Base-by-base conservation (phyloP, 2,888 invertebrate genomes). In the Paralinhomoeus sp. region DNA sequence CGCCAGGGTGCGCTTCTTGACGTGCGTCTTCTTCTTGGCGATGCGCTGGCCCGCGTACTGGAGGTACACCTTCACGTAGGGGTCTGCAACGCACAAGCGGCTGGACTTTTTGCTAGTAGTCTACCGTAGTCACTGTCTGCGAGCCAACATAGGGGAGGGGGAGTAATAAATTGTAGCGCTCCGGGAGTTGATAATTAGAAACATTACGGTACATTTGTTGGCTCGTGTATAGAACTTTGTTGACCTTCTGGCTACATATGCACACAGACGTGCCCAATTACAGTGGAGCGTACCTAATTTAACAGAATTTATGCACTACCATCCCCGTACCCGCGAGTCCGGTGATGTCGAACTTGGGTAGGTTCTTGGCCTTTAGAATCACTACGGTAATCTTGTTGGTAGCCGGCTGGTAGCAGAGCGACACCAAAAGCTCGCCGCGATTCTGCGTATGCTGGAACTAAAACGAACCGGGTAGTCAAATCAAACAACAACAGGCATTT, bases 1-100 rank as follows among this genome's bases (percentile, higher is more conserved):
- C 69, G 85, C 87, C 55, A 89, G 71, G 1, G 93, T 93, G 45
- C 89, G 75, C 66, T 89, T 93, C 73, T 91, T 91, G 41, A 93
- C 89, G 65, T 91, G 91, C 0, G 93, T 93, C 72, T 93, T 91
- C 74, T 91, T 91, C 72, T 93, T 97, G 41, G 87, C 84, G 57
- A 93, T 82, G 51, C 91, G 77, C 63, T 91, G 89, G n/a, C 84
- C 83, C 67, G 93, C 87, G 70, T 81, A 87, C 44, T 89, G 71
- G 56, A 93, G 72, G 67, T 93, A 93, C 67, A 97, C 83, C 68
- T 97, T 97, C 41, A 93, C 91, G 67, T 75, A 87, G 46, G 93
- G 93, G 71, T 97, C 93, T 65, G 66, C 37, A 40, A 47, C 23
- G 31, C n/a, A 17, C 7, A 37, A 22, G n/a, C n/a, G n/a, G n/a